Evolutionary conservation across 1,140 invertebrate species (phyloP).

Genomic region (Rhysida immarginata): DNA sequence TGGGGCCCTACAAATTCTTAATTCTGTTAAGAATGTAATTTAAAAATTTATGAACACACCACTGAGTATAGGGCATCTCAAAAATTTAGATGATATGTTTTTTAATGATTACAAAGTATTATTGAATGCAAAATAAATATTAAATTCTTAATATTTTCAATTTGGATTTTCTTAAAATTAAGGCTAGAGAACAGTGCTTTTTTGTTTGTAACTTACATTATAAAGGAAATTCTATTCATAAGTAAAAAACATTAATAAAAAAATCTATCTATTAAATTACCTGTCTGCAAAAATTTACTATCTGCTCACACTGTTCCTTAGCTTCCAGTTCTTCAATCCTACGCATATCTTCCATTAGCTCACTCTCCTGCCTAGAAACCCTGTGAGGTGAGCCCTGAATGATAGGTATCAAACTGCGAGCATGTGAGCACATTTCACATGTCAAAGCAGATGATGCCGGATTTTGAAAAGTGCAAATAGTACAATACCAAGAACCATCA

Average conservation of each 20-base stretch:
- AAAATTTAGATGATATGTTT: too few species aligned
- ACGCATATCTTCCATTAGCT: slow-evolving; percentile 65
- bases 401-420: slow-evolving; percentile 23
- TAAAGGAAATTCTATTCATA: not conserved
- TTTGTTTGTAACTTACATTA: too few species aligned
- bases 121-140: too few species aligned
- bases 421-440: slow-evolving; percentile 62
- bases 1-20: too few species aligned
- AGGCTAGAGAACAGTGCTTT: too few species aligned
- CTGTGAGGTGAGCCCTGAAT: slow-evolving; percentile 13
- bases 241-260: too few species aligned
- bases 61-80: too few species aligned
- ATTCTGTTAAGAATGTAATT: too few species aligned
- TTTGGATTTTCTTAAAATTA: too few species aligned
- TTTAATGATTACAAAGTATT: too few species aligned
- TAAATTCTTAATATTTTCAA: too few species aligned
- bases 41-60: too few species aligned
- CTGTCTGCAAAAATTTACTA: slow-evolving; percentile 63
- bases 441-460: slow-evolving; percentile 16
- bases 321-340: slow-evolving; percentile 66
- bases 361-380: slow-evolving; percentile 40
- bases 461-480: slow-evolving; percentile 26
- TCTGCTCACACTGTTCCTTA: slow-evolving; percentile 64
- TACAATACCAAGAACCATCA: slow-evolving; percentile 22
- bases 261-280: slow-evolving; percentile 30